A percentile compares a stretch with the other conserved stretches of the same genome.
Evolutionary conservation across 2,797 vertebrate genomes (phyloP).

Genomic region (Zenarchopterus dispar): DNA sequence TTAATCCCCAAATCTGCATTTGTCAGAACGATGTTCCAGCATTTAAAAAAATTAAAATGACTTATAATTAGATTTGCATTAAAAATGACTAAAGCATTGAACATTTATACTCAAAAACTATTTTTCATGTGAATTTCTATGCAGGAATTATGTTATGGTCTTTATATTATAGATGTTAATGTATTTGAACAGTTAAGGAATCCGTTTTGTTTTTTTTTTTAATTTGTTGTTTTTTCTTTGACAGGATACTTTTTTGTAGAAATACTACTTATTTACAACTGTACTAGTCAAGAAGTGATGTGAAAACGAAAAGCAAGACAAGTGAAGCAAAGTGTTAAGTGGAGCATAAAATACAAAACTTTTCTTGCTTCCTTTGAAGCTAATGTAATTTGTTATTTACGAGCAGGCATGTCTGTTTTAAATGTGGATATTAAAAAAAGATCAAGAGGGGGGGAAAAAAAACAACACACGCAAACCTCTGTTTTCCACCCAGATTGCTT

Average conservation of each 20-base stretch:
- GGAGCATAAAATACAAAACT: background rate
- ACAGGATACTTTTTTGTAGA: background rate
- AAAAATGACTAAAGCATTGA: background rate
- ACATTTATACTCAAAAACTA: background rate
- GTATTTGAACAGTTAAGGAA: background rate
- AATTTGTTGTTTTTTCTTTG: too few species aligned
- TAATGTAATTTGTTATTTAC: background rate
- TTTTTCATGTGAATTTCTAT: background rate
- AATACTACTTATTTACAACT: background rate
- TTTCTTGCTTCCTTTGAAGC: background rate
- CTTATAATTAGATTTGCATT: too few species aligned
- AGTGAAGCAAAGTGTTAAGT: too few species aligned
- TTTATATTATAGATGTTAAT: background rate
- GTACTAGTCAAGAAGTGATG: background rate
- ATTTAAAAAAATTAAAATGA: background rate
- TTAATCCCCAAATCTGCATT: background rate
- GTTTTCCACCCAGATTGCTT: slow-evolving; percentile 17
- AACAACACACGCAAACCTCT: background rate
- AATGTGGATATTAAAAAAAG: too few species aligned
- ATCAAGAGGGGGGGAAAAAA: background rate
- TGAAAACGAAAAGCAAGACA: too few species aligned
- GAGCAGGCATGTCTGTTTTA: background rate
- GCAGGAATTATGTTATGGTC: background rate
- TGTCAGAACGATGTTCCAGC: background rate
- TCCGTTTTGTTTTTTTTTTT: background rate